Conservation (phyloP, 1,140 invertebrate genomes). For the Trachymyrmex cornetzi region DNA sequence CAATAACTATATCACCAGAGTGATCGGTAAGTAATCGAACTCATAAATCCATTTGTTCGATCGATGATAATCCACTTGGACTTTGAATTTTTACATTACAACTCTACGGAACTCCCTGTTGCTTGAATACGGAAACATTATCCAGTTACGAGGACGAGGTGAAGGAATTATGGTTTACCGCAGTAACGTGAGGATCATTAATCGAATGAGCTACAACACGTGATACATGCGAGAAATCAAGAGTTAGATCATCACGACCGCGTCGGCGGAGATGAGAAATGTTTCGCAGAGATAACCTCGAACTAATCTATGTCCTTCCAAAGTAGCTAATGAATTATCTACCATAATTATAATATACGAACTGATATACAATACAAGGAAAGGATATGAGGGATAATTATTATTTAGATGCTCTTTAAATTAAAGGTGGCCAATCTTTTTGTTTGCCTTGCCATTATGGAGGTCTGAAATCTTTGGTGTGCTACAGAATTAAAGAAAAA, state of each 20-base stretch:
- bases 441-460: too few relatives aligned
- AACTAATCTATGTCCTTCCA: conserved; percentile 40
- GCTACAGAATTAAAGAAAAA: too few relatives aligned
- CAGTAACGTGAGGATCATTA: conserved; percentile 66
- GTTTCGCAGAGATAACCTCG: conserved; percentile 43
- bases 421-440: too few relatives aligned
- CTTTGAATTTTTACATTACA: conserved; percentile 47
- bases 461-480: too few relatives aligned
- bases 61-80: conserved; percentile 39
- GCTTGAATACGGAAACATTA: conserved; percentile 14
- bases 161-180: conserved; percentile 66
- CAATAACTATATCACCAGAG: conserved; percentile 58
- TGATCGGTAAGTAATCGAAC: conserved; percentile 60
- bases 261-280: conserved; percentile 60
- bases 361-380: not conserved
- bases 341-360: conserved; percentile 7
- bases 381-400: not conserved
- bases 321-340: conserved; percentile 20
- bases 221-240: conserved; percentile 48
- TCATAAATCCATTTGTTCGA: conserved; percentile 52
- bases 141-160: not conserved
- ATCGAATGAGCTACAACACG: conserved; percentile 61
- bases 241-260: conserved; percentile 55
- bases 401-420: too few relatives aligned
- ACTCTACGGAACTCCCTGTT: not conserved